Evolutionary conservation across 2,113 vertebrate species (phyloP).

Genomic region (Psephotus haematonotus): DNA sequence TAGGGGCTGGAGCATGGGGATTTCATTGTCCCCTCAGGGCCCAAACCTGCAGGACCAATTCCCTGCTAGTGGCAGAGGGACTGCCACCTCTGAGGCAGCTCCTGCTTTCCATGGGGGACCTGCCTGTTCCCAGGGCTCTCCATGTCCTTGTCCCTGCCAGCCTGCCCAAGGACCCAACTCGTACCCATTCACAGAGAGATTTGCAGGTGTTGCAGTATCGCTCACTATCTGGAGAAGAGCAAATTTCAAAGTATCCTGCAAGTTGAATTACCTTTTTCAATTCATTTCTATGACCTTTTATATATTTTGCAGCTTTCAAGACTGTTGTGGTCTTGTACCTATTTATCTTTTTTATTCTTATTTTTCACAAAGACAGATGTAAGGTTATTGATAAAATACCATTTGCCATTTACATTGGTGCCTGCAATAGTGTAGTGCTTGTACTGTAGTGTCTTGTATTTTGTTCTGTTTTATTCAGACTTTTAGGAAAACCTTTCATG

Average conservation of each 20-base stretch:
- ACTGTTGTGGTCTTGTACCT: background rate
- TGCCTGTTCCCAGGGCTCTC: background rate
- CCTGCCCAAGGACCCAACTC: background rate
- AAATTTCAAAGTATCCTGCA: background rate
- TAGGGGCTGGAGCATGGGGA: rapidly evolving
- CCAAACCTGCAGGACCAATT: rapidly evolving
- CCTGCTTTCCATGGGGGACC: background rate
- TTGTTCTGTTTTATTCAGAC: background rate
- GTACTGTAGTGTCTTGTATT: background rate
- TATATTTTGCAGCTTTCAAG: background rate
- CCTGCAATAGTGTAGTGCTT: background rate
- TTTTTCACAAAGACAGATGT: background rate
- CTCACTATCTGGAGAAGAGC: background rate
- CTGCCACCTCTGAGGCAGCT: background rate
- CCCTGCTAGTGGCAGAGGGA: background rate
- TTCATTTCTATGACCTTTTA: background rate
- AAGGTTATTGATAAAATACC: background rate
- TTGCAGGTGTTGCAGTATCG: background rate
- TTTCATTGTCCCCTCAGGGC: background rate
- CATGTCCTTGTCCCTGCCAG: rapidly evolving
- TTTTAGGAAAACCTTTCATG: background rate
- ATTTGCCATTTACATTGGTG: background rate
- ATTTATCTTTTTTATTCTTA: background rate
- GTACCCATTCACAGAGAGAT: background rate
- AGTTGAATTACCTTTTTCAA: background rate